Conservation (phyloP, 2,113 vertebrate genomes). For the Ageneiosus marmoratus region DNA sequence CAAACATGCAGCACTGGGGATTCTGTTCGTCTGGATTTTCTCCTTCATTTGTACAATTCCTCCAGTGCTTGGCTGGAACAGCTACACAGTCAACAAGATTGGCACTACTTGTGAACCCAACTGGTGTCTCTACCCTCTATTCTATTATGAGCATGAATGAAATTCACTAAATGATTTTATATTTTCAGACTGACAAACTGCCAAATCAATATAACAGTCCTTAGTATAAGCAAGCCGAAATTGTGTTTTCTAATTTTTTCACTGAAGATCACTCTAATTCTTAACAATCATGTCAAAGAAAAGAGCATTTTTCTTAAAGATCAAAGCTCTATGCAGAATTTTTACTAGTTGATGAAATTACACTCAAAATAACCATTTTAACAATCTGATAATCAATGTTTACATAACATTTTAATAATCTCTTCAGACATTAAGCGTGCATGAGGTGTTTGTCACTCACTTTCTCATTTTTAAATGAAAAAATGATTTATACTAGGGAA, state of each 20-base stretch:
- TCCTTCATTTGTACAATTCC: constrained; percentile 88
- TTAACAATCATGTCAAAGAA: constrained; percentile 3
- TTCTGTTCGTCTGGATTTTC: constrained; percentile 84
- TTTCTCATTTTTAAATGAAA: background rate
- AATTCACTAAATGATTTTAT: background rate
- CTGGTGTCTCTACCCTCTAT: constrained; percentile 73
- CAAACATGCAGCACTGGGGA: constrained; percentile 78
- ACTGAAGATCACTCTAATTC: constrained; percentile 3
- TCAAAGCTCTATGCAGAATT: constrained; percentile 1
- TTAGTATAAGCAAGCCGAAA: background rate
- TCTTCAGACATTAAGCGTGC: background rate
- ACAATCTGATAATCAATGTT: background rate
- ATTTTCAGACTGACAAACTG: background rate
- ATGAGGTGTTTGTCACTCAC: background rate
- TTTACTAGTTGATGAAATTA: constrained; percentile 7
- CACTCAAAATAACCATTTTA: constrained; percentile 15
- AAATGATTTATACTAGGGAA: background rate
- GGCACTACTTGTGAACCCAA: constrained; percentile 92
- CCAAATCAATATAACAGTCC: background rate
- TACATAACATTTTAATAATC: background rate
- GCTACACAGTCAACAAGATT: constrained; percentile 88
- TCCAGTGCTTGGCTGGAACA: constrained; percentile 86
- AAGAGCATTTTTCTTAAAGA: background rate
- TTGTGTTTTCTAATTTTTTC: background rate
- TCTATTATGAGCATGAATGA: background rate